Conservation (phyloP, 2,888 invertebrate genomes). For the Miltochrista miniata region DNA sequence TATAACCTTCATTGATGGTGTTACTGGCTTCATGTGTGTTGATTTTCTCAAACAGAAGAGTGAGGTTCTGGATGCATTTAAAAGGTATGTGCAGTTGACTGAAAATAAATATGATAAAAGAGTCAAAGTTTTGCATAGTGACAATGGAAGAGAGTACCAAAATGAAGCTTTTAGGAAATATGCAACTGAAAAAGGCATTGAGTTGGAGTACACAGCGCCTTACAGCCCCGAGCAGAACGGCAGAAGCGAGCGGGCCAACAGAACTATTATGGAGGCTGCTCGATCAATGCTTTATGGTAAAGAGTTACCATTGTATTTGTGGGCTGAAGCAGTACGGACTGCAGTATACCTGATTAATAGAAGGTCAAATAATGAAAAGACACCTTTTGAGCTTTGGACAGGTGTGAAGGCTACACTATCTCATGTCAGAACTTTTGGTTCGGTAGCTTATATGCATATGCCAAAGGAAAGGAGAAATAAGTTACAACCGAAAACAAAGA, state of each 20-base stretch:
- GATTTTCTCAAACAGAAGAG: slow-evolving; percentile 26
- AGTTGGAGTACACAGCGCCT: slow-evolving; percentile 38
- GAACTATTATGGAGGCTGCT: slow-evolving; percentile 43
- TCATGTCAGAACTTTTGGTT: not conserved
- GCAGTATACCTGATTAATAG: slow-evolving; percentile 49
- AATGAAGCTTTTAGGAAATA: slow-evolving; percentile 20
- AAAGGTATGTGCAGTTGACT: slow-evolving; percentile 23
- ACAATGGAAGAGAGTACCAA: slow-evolving; percentile 28
- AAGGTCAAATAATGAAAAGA: slow-evolving; percentile 19
- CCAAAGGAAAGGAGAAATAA: not conserved
- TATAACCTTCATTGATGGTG: slow-evolving; percentile 31
- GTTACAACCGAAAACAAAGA: not conserved
- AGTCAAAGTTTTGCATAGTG: slow-evolving; percentile 19
- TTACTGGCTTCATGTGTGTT: slow-evolving; percentile 9
- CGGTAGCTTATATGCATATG: not conserved
- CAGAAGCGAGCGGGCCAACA: slow-evolving; percentile 42
- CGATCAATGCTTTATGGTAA: slow-evolving; percentile 34
- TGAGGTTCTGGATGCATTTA: slow-evolving; percentile 21
- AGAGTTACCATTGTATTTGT: slow-evolving; percentile 29
- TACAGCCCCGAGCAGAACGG: slow-evolving; percentile 48
- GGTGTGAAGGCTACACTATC: not conserved
- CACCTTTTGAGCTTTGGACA: not conserved
- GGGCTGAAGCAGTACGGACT: slow-evolving; percentile 55
- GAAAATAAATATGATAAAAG: slow-evolving; percentile 18
- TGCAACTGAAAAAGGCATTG: slow-evolving; percentile 29